Evolutionary conservation across 2,888 invertebrate genomes (phyloP).

Genomic region (Pantelozetes paolii): DNA sequence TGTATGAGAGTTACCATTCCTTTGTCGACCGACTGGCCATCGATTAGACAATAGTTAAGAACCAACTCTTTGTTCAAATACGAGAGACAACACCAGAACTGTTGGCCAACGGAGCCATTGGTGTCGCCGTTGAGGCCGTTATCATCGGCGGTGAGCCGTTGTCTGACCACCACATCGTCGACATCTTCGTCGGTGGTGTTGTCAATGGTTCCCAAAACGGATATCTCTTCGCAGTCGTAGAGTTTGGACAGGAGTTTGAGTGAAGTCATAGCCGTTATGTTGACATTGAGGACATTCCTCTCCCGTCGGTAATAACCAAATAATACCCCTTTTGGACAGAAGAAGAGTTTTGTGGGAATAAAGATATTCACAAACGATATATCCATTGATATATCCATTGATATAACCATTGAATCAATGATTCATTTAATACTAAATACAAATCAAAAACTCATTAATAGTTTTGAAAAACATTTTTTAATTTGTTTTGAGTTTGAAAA

Average conservation of each 20-base stretch:
- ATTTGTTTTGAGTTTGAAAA: too few species aligned
- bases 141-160: neutral
- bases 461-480: too few species aligned
- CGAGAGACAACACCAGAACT: constrained; percentile 4
- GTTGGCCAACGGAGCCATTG: neutral
- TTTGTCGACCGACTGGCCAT: constrained; percentile 9
- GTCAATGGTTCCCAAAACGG: constrained; percentile 24
- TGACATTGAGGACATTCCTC: constrained; percentile 7
- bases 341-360: constrained; percentile 28
- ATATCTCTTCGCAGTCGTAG: constrained; percentile 17
- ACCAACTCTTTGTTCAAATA: neutral
- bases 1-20: constrained; percentile 36
- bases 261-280: constrained; percentile 32
- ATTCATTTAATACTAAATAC: too few species aligned
- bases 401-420: too few species aligned
- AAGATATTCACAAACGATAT: constrained; percentile 20
- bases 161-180: neutral
- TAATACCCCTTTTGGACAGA: neutral
- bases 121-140: neutral
- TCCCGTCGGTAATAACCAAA: constrained; percentile 26
- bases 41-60: constrained; percentile 13
- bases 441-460: too few species aligned
- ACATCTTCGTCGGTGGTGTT: neutral
- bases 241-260: constrained; percentile 10
- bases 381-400: constrained; percentile 10